phyloP scores from a whole-genome alignment of 2,113 vertebrate species.

The Hippocampus comes region DNA sequence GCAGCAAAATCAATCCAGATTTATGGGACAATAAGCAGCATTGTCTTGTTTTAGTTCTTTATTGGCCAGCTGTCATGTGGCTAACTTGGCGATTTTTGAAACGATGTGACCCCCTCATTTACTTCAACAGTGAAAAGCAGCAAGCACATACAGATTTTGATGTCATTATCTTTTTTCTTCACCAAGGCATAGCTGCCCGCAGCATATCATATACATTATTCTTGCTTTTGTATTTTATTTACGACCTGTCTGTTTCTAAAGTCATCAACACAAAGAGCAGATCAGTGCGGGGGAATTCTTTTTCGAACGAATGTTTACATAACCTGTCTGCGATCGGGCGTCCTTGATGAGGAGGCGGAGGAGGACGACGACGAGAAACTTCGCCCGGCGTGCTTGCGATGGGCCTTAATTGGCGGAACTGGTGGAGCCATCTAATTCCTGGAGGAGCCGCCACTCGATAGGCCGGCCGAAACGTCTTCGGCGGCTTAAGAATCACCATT shows the following conservation, averaged over 20 bases:
- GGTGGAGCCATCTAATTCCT: constrained; percentile 24
- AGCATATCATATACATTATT: not conserved
- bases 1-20: too few species aligned
- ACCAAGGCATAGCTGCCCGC: not conserved
- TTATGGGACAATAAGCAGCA: too few species aligned
- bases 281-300: not conserved
- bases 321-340: not conserved
- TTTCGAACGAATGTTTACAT: not conserved
- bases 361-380: not conserved
- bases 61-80: too few species aligned
- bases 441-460: constrained; percentile 33
- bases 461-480: not conserved
- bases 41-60: too few species aligned
- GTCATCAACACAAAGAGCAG: not conserved
- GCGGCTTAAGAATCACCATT: not conserved
- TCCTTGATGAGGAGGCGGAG: not conserved
- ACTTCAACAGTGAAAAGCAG: too few species aligned
- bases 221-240: not conserved
- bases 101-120: too few species aligned
- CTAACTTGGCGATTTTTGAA: too few species aligned
- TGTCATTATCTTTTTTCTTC: too few species aligned
- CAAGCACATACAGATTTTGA: too few species aligned
- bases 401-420: constrained; percentile 29
- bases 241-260: not conserved
- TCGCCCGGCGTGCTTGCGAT: not conserved